Conservation (phyloP, 2,888 invertebrate species). For the Flexamia atlantica region DNA sequence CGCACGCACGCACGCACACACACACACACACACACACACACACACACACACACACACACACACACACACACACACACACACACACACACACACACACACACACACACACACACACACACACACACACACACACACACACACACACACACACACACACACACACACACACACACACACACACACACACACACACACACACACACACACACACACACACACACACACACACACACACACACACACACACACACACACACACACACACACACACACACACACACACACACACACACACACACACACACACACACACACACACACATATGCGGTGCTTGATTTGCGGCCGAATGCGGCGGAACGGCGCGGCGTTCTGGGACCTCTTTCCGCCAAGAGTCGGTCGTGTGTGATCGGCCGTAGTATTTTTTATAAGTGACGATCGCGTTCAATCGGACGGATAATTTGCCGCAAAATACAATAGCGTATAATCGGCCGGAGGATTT, state of each 20-base stretch:
- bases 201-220: conserved; percentile 55
- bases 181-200: conserved; percentile 51
- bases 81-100: conserved; percentile 55
- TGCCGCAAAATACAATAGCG: no score
- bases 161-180: conserved; percentile 47
- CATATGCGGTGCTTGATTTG: no score
- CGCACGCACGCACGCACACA: conserved; percentile 16
- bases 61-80: conserved; percentile 42
- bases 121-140: conserved; percentile 55
- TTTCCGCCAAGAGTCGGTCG: no score
- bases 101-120: conserved; percentile 54
- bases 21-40: conserved; percentile 16
- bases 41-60: conserved; percentile 32
- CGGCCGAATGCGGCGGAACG: no score
- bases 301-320: conserved; percentile 29
- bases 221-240: conserved; percentile 54
- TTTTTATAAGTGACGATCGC: no score
- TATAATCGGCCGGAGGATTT: no score
- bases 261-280: conserved; percentile 54
- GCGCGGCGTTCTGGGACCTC: no score
- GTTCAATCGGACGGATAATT: no score
- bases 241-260: conserved; percentile 55
- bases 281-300: conserved; percentile 53
- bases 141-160: conserved; percentile 54
- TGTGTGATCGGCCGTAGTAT: no score